Percentiles rank a stretch among this genome's conserved stretches.
These are phyloP conservation scores for Columba janthina DNA, from an alignment of 2,113 vertebrate species.

Conservation along the genomic window DNA sequence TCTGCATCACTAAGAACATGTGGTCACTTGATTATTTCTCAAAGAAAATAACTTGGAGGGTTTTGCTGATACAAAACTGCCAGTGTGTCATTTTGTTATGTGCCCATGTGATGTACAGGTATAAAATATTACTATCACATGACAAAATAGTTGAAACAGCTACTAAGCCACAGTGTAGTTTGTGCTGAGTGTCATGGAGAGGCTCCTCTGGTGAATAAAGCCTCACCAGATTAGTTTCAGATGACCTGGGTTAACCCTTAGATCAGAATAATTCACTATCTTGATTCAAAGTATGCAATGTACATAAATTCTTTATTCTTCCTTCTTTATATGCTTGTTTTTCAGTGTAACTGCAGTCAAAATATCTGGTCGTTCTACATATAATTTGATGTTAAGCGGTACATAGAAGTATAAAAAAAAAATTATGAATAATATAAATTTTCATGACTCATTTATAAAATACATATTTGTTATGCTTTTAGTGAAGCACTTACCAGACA, in stretches of 20 bases:
- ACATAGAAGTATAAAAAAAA: neutral
- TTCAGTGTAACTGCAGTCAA: neutral
- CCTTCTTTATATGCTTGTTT: neutral
- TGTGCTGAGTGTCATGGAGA: neutral
- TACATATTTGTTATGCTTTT: neutral
- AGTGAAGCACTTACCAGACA: conserved; percentile 21
- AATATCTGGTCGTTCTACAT: neutral
- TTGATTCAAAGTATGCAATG: neutral
- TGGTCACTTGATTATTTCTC: neutral
- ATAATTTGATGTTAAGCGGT: neutral
- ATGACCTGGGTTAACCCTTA: neutral
- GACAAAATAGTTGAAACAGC: neutral
- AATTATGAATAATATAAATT: neutral
- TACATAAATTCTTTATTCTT: neutral
- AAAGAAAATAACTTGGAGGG: neutral
- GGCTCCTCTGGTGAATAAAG: neutral
- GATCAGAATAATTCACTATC: neutral
- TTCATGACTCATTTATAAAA: conserved; percentile 11
- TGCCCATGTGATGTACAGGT: neutral
- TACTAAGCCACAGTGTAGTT: neutral
- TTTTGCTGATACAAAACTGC: neutral
- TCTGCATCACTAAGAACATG: neutral
- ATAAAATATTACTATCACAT: neutral
- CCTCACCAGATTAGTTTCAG: neutral
- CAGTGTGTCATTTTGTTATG: neutral